Evolutionary conservation across 2,797 vertebrate species (phyloP).

Genomic region (Hypotaenidia okinawae): DNA sequence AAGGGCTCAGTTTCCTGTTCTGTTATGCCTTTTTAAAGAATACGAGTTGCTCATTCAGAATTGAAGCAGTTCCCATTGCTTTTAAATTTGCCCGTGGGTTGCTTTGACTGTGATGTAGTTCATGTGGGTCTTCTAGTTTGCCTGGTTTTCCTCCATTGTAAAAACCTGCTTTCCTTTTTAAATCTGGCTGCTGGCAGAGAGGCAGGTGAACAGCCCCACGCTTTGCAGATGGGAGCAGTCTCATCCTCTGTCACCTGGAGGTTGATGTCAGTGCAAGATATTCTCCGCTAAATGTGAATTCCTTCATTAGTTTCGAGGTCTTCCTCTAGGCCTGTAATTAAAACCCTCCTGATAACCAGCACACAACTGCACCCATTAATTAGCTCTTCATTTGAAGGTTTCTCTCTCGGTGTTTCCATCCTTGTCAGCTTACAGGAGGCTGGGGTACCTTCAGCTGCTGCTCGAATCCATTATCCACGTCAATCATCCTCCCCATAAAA

Average conservation of each 20-base stretch:
- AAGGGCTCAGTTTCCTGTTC: background rate
- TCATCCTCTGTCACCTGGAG: background rate
- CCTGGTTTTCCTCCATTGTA: background rate
- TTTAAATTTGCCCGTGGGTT: background rate
- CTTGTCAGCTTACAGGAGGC: background rate
- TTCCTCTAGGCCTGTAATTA: slow-evolving; percentile 30
- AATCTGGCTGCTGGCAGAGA: background rate
- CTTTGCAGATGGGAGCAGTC: background rate
- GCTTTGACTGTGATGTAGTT: background rate
- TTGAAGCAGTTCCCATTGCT: background rate
- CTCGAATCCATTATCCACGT: rapidly evolving
- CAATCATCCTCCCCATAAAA: background rate
- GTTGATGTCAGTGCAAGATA: background rate
- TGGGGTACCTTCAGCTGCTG: background rate
- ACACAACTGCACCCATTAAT: slow-evolving; percentile 14
- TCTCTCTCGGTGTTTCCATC: background rate
- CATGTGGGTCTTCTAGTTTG: background rate
- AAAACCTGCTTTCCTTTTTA: background rate
- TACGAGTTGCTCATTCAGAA: background rate
- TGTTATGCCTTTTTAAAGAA: background rate
- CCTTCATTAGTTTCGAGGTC: background rate
- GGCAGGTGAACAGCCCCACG: background rate
- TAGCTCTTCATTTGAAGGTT: slow-evolving; percentile 15
- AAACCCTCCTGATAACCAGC: slow-evolving; percentile 3
- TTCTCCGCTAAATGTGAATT: background rate